Evolutionary conservation across 2,797 vertebrate genomes (phyloP), one percentile per base, ranked within the genome.

Genomic region (Florisuga fusca): DNA sequence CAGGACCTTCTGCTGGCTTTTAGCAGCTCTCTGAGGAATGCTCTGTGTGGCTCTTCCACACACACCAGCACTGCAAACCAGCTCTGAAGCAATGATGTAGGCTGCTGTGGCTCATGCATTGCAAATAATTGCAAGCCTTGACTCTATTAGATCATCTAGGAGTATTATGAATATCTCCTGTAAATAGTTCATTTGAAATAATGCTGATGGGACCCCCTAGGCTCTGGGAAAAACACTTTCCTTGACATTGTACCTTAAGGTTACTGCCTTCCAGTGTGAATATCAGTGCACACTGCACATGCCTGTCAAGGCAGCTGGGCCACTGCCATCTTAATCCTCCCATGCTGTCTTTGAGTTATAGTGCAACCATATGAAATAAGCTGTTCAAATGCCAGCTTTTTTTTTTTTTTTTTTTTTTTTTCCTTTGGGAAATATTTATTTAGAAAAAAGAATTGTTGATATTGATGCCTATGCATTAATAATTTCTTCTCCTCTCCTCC

Each of bases 151-250:
- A 90, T 93, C 84, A 87, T 78, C 88, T 55, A 63, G 43, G 36
- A 76, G 10, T 76, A 88, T 93, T 84, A 95, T 85, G 73, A 93
- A 93, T 91, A 80, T 46, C 25, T 15, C 38, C 31, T 43, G 36
- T 94, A 75, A 94, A 94, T 90, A 76, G 94, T 96, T 94, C 29
- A 94, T 78, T 69, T 84, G 53, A 73, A 92, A 84, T 93, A 95
- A 92, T 91, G 84, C 83, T 93, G 80, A 80, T 93, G 87, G 63
- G 82, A 82, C 36, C 38, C 54, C 62, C 55, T 95, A 55, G 78
- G 72, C 66, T 36, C 82, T 78, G 63, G 18, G 34, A 75, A 94
- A 81, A 82, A 3, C 45, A 63, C 61, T 92, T 93, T 74, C 22
- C 33, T 85, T 78, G 87, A 82, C 66, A 74, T 33, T 26, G 62